Evolutionary conservation across 2,888 invertebrate genomes (phyloP).

Genomic region (Temnothorax rugatulus): DNA sequence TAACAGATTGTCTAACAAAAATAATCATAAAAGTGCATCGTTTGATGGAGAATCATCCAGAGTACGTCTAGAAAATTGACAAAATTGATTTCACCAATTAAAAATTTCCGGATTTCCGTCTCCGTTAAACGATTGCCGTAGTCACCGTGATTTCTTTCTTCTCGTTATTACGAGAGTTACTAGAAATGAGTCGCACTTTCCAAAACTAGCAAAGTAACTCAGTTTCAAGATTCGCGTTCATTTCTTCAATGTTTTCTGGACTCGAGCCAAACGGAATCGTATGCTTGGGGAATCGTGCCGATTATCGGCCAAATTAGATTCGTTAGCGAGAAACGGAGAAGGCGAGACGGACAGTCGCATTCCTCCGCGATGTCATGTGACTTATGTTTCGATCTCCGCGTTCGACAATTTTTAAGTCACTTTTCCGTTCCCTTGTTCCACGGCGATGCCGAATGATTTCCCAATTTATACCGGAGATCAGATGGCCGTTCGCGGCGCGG

Average conservation of each 20-base stretch:
- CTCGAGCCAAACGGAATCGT: constrained; percentile 19
- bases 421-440: not conserved
- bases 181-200: constrained; percentile 8
- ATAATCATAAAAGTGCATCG: not conserved
- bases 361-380: not conserved
- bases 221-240: constrained; percentile 9
- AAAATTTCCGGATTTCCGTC: not conserved
- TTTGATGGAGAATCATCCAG: not conserved
- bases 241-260: constrained; percentile 24
- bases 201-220: not conserved
- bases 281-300: constrained; percentile 22
- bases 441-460: constrained; percentile 56
- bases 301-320: constrained; percentile 20
- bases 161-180: not conserved
- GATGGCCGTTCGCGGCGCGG: constrained; percentile 22
- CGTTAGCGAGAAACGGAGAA: not conserved
- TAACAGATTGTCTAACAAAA: not conserved
- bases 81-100: not conserved
- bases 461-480: constrained; percentile 66
- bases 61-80: not conserved
- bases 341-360: not conserved
- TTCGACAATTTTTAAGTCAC: constrained; percentile 62
- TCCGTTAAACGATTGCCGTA: not conserved
- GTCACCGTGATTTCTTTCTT: not conserved
- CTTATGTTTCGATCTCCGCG: not conserved